Percentiles rank a stretch among this genome's conserved stretches.
phyloP scores from a whole-genome alignment of 92 coral and sea anemone species.

The Pocillopora meandrina region DNA sequence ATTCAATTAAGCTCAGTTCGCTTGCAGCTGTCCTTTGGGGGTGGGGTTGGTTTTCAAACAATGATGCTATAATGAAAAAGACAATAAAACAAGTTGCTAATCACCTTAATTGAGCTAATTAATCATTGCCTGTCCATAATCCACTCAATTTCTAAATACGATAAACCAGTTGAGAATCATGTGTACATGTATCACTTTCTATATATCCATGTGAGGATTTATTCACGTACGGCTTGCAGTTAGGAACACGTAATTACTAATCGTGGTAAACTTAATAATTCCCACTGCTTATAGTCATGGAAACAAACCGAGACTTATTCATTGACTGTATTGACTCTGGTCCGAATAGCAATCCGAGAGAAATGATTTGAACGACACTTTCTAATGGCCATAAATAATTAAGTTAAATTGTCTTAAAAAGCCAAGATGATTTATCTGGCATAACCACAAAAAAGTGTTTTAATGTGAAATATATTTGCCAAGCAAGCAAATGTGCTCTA shows the following conservation, averaged over 20 bases:
- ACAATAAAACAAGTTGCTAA: conserved; percentile 57
- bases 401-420: conserved; percentile 27
- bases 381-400: conserved; percentile 31
- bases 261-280: conserved; percentile 1
- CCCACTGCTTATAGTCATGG: neutral
- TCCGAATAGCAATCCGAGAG: neutral
- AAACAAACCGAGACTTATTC: neutral
- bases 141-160: conserved; percentile 25
- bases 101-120: conserved; percentile 57
- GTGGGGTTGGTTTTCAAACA: conserved; percentile 48
- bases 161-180: neutral
- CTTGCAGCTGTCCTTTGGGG: conserved; percentile 20
- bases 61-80: conserved; percentile 44
- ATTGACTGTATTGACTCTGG: conserved; percentile 1
- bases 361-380: conserved; percentile 9
- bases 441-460: conserved; percentile 36
- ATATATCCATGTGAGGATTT: neutral
- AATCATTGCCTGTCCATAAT: conserved; percentile 46
- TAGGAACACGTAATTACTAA: neutral
- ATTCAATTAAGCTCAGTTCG: conserved; percentile 20
- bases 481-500: conserved; percentile 20
- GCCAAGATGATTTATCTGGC: conserved; percentile 23
- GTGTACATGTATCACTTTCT: conserved; percentile 23
- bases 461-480: conserved; percentile 27
- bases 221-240: neutral